Conservation (phyloP, 2,888 invertebrate species). For the Toxonevra muliebris region DNA sequence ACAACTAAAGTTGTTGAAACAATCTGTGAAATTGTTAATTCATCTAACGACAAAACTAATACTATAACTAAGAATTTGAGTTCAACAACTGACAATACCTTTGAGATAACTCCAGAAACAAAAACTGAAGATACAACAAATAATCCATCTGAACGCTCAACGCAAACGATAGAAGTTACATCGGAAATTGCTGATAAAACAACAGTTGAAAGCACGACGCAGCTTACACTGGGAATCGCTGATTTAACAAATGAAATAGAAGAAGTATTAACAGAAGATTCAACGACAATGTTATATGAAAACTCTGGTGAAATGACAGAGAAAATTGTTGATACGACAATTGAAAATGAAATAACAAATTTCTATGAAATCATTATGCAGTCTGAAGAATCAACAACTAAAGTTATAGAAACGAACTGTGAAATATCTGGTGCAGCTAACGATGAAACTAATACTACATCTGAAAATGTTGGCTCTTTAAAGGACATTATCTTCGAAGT, state of each 20-base stretch:
- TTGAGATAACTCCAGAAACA: not conserved
- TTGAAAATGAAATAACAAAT: not conserved
- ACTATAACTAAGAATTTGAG: not conserved
- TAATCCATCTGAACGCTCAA: not conserved
- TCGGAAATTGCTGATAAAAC: not conserved
- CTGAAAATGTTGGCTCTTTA: not conserved
- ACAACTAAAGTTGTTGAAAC: not conserved
- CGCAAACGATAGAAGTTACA: not conserved
- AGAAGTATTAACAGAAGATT: not conserved
- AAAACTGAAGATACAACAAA: slow-evolving; percentile 12
- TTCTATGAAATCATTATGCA: not conserved
- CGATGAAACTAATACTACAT: not conserved
- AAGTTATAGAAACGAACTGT: too few species aligned
- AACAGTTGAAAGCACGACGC: slow-evolving; percentile 5
- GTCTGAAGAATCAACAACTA: too few species aligned
- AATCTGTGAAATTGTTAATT: not conserved
- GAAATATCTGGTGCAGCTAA: too few species aligned
- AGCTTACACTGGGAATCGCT: too few species aligned
- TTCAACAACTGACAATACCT: not conserved
- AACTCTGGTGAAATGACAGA: not conserved
- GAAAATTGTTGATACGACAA: not conserved
- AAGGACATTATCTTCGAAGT: not conserved
- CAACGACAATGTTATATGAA: not conserved
- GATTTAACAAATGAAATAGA: too few species aligned
- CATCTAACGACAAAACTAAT: slow-evolving; percentile 5